Conservation (phyloP, 2,797 vertebrate genomes). For the Poeciliopsis paucimaculata region DNA sequence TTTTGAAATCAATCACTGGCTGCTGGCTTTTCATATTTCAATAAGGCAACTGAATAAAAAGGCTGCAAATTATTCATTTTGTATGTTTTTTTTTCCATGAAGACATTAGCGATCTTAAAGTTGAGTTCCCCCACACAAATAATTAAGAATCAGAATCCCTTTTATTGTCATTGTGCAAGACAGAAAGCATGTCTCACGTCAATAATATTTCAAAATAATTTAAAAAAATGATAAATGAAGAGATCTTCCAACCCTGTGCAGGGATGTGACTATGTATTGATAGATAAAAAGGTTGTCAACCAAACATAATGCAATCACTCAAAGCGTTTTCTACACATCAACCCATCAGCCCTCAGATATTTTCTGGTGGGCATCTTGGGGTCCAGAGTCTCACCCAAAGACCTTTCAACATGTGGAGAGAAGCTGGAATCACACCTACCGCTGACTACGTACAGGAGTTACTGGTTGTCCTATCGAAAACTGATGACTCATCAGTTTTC, state of each 20-base stretch:
- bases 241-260: neutral
- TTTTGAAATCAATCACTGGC: neutral
- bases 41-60: neutral
- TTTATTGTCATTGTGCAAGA: no score
- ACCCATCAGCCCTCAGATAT: neutral
- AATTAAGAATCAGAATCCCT: neutral
- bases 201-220: neutral
- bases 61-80: neutral
- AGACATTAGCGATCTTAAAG: neutral
- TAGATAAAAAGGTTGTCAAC: neutral
- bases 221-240: neutral
- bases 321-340: neutral
- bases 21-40: neutral
- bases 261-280: neutral
- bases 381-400: neutral
- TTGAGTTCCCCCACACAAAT: neutral
- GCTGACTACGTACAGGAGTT: neutral
- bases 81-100: neutral
- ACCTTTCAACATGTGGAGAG: neutral
- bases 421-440: neutral
- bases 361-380: neutral
- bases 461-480: neutral
- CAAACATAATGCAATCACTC: neutral
- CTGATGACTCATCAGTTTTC: neutral
- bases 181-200: neutral